phyloP scores from a whole-genome alignment of 2,888 invertebrate species.

The Camponotus fellah region DNA sequence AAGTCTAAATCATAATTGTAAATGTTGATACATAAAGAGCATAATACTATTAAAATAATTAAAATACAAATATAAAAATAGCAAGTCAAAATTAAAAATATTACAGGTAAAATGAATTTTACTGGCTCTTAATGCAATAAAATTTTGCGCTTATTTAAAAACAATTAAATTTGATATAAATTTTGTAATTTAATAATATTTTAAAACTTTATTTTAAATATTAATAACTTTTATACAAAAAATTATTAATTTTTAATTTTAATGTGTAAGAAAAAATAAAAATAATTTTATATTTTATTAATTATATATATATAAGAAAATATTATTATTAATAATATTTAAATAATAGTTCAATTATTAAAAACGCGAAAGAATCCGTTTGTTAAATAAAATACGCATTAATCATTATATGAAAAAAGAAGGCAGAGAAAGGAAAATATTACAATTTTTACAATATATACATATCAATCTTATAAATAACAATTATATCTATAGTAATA shows the following conservation, averaged over 20 bases:
- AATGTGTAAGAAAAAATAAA: not conserved
- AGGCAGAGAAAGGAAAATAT: not conserved
- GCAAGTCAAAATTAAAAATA: not conserved
- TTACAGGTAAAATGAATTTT: not conserved
- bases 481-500: not conserved
- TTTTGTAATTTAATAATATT: not conserved
- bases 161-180: not conserved
- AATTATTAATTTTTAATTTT: not conserved
- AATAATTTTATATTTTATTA: not conserved
- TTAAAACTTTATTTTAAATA: not conserved
- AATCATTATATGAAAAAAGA: not conserved
- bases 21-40: conserved; percentile 20
- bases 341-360: not conserved
- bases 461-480: not conserved
- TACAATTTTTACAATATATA: not conserved
- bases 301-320: not conserved
- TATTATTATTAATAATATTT: not conserved
- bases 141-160: not conserved
- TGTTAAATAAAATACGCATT: not conserved
- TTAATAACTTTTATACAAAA: not conserved
- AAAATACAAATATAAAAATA: conserved; percentile 1
- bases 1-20: conserved; percentile 20
- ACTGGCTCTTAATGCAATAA: not conserved
- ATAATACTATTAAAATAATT: conserved; percentile 12
- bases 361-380: not conserved